Percentiles rank a stretch among this genome's conserved stretches.
phyloP scores from a whole-genome alignment of 2,797 vertebrate genomes.

The Antrozous pallidus region DNA sequence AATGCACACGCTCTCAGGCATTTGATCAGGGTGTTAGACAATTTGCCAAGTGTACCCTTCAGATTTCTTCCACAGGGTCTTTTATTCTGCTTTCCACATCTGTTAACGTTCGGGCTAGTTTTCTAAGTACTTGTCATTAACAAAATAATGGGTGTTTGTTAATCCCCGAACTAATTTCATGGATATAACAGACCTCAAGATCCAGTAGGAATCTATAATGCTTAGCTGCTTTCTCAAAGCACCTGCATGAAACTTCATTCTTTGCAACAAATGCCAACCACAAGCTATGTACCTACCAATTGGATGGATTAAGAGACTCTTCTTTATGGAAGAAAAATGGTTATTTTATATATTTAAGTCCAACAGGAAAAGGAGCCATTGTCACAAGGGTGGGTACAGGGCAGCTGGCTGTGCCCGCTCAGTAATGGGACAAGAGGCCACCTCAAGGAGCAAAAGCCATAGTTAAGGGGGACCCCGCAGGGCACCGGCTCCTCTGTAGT shows the following conservation, averaged over 20 bases:
- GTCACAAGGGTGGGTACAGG: neutral
- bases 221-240: neutral
- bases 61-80: neutral
- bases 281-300: neutral
- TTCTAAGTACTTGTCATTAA: slow-evolving; percentile 35
- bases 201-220: neutral
- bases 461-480: neutral
- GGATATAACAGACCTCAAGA: neutral
- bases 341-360: neutral
- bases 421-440: neutral
- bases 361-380: neutral
- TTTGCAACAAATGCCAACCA: neutral
- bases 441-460: neutral
- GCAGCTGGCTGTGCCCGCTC: fast-evolving
- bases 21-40: neutral
- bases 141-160: slow-evolving; percentile 37
- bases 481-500: neutral
- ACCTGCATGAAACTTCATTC: slow-evolving; percentile 39
- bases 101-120: neutral
- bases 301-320: neutral
- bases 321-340: neutral
- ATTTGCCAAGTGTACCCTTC: neutral
- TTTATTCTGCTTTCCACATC: slow-evolving; percentile 5
- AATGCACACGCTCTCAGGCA: neutral
- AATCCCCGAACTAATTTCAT: slow-evolving; percentile 39